Evolutionary conservation across 30 jellyfish, hydroid and myxozoan species (phyloP), one percentile per base, ranked within the genome.

Genomic region (Catostylus mosaicus): DNA sequence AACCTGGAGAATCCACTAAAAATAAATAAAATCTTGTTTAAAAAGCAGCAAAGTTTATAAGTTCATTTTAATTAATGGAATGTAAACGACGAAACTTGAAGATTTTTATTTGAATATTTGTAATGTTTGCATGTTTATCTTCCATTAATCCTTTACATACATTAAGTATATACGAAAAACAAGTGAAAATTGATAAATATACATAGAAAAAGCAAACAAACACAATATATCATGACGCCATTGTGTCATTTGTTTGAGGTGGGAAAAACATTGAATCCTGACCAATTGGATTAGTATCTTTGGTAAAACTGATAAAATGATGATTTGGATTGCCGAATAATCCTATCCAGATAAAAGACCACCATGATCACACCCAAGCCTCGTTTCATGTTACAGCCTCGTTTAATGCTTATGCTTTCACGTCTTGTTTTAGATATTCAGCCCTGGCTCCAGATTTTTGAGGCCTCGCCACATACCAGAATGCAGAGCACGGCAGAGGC

Each of bases 41-140:
- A n/a, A n/a, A n/a, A n/a, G n/a, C n/a, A n/a, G n/a, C n/a, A n/a
- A n/a, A n/a, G n/a, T n/a, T n/a, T n/a, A n/a, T n/a, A 5, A 60
- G 35, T 60, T 0, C 8, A 43, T 43, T 43, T 43, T 43, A 43
- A 43, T 43, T 43, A 43, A 43, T 43, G 8, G 16, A 43, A 43
- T 6, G 16, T 16, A 43, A 43, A 43, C 56, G 56, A 43, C 8
- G 12, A 16, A 6, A 6, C 16, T 43, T 52, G 30, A 26, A 10
- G 67, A 27, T 66, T 5, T 14, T 32, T 40, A 66, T 66, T 66
- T 66, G 59, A 22, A 61, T 61, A 61, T 24, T 35, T 30, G 56
- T 66, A 16, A 66, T 66, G 56, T 33, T 66, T 66, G 51, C 78
- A 27, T 66, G 78, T 66, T 66, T 66, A 33, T 40, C n/a, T 66